These are phyloP conservation scores for Saguinus imperator DNA, from an alignment of 2,113 vertebrate species.

Conservation along the genomic window DNA sequence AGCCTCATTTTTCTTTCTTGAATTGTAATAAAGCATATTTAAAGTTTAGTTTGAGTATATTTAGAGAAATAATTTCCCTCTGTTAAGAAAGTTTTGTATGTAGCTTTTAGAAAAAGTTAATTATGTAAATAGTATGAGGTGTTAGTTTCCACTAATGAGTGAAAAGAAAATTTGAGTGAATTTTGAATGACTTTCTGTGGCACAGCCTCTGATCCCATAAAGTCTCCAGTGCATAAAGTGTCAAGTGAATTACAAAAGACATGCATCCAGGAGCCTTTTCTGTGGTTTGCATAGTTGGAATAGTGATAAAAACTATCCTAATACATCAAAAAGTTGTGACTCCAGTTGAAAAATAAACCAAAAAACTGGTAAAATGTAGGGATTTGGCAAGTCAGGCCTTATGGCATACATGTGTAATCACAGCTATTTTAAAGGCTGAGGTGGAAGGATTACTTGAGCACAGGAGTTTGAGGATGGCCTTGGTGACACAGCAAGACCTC, in stretches of 20 bases:
- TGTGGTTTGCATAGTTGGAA: not conserved
- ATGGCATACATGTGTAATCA: not conserved
- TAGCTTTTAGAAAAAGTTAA: conserved; percentile 18
- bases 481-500: not conserved
- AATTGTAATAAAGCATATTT: not conserved
- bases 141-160: not conserved
- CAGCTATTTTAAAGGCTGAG: not conserved
- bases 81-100: not conserved
- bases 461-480: not conserved
- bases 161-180: not conserved
- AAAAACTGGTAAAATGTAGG: not conserved
- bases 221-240: not conserved
- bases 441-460: not conserved
- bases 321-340: not conserved
- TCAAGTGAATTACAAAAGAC: not conserved
- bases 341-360: not conserved
- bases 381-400: not conserved
- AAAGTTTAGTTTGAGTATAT: not conserved
- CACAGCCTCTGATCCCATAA: not conserved
- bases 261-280: not conserved
- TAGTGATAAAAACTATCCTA: not conserved
- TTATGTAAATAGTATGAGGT: not conserved
- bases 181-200: not conserved
- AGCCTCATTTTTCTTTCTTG: not conserved
- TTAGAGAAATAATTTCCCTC: not conserved